phyloP scores from a whole-genome alignment of 2,113 vertebrate genomes.

The Podiceps cristatus region DNA sequence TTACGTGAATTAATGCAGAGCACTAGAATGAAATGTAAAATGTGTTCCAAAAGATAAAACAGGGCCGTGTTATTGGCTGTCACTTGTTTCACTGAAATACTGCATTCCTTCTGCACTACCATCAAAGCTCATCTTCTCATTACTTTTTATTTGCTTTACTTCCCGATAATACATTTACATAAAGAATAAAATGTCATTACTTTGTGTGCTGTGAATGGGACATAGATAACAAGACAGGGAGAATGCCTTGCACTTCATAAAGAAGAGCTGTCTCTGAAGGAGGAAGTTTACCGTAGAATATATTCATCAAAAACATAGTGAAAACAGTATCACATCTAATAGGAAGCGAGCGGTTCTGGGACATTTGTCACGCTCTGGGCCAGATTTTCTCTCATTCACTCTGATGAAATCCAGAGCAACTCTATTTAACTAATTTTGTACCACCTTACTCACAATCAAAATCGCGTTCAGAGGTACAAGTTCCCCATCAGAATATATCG shows the following conservation, averaged over 20 bases:
- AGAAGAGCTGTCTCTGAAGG: background rate
- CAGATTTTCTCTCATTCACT: background rate
- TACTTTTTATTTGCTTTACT: conserved; percentile 43
- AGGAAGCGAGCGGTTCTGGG: background rate
- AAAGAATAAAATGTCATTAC: conserved; percentile 36
- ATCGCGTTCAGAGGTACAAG: background rate
- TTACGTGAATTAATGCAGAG: conserved; percentile 26
- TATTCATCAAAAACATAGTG: background rate
- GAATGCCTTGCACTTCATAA: background rate
- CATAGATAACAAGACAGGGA: background rate
- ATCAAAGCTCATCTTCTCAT: conserved; percentile 32
- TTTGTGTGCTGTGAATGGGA: background rate
- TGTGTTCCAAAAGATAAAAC: conserved; percentile 58
- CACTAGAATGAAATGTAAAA: conserved; percentile 44
- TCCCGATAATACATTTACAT: conserved; percentile 23
- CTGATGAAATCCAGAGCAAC: background rate
- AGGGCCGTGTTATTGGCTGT: background rate
- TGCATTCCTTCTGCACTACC: background rate
- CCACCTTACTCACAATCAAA: background rate
- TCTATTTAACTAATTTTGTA: background rate
- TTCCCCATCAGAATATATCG: background rate
- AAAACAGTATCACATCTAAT: background rate
- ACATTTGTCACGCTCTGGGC: background rate
- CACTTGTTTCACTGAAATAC: conserved; percentile 19
- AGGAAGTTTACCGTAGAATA: background rate